phyloP scores from a whole-genome alignment of 2,888 invertebrate species.

The Polymixis lichenea region DNA sequence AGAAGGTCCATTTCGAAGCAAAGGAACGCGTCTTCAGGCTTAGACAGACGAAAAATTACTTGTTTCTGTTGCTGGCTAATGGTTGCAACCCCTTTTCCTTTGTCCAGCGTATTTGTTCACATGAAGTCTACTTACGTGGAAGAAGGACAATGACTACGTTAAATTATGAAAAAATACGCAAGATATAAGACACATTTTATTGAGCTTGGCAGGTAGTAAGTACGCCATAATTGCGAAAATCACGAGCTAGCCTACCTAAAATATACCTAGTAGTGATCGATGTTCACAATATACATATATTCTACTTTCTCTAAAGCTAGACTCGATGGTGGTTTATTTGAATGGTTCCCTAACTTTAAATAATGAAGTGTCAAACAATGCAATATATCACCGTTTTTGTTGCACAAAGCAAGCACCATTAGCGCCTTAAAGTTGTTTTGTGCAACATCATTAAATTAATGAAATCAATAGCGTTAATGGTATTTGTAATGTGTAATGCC shows the following conservation, averaged over 20 bases:
- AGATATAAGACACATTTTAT: not conserved
- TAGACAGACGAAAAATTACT: not conserved
- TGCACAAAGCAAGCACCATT: too few species aligned
- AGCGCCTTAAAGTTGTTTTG: too few species aligned
- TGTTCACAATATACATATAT: not conserved
- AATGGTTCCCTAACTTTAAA: too few species aligned
- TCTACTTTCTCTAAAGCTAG: too few species aligned
- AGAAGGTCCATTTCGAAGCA: not conserved
- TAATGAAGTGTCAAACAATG: too few species aligned
- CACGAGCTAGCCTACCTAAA: too few species aligned
- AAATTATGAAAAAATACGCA: not conserved
- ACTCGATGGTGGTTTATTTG: too few species aligned
- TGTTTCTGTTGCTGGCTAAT: slow-evolving; percentile 32
- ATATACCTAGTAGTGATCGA: not conserved
- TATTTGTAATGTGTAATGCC: too few species aligned
- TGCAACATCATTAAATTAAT: too few species aligned
- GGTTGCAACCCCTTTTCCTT: slow-evolving; percentile 34
- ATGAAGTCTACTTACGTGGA: slow-evolving; percentile 6
- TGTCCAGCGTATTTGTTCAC: slow-evolving; percentile 24
- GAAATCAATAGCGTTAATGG: too few species aligned
- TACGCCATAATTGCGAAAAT: not conserved
- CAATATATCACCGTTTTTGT: too few species aligned
- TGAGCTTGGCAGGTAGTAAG: not conserved
- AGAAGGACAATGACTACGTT: not conserved
- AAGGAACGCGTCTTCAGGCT: not conserved